A percentile compares a stretch with the other conserved stretches of the same genome.
These are phyloP conservation scores for Cyprinodon diabolis DNA, from an alignment of 2,797 vertebrate genomes.

Conservation along the genomic window DNA sequence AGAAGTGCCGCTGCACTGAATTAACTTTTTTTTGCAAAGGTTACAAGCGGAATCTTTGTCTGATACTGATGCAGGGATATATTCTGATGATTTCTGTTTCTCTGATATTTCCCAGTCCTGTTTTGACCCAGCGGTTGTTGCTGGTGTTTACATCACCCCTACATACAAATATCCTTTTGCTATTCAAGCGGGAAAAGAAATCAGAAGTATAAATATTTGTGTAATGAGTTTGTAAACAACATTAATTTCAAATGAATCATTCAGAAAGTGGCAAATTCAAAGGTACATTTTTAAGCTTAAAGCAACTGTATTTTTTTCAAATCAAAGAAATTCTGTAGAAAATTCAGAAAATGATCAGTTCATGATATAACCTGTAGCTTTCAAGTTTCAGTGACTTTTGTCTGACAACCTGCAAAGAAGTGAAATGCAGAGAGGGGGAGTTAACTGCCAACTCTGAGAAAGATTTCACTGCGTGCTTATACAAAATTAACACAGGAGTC, in stretches of 20 bases:
- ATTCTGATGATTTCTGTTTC: slow-evolving; percentile 78
- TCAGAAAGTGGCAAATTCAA: slow-evolving; percentile 66
- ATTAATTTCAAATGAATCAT: slow-evolving; percentile 78
- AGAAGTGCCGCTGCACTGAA: slow-evolving; percentile 64
- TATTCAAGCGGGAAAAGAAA: slow-evolving; percentile 70
- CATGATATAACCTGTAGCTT: not conserved
- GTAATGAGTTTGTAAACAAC: slow-evolving; percentile 81
- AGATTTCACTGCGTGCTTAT: slow-evolving; percentile 57
- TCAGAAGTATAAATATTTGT: slow-evolving; percentile 72
- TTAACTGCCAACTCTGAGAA: slow-evolving; percentile 34
- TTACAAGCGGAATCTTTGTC: slow-evolving; percentile 61
- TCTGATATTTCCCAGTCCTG: slow-evolving; percentile 63
- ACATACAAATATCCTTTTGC: slow-evolving; percentile 64
- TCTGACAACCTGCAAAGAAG: slow-evolving; percentile 4
- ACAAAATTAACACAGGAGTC: slow-evolving; percentile 65
- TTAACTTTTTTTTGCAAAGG: slow-evolving; percentile 71
- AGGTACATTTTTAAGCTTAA: slow-evolving; percentile 39
- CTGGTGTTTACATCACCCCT: slow-evolving; percentile 81
- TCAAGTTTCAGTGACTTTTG: not conserved
- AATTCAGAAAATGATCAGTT: not conserved
- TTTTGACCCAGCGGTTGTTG: slow-evolving; percentile 75
- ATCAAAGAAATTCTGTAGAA: slow-evolving; percentile 41
- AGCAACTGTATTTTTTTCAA: slow-evolving; percentile 44
- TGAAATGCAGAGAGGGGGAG: slow-evolving; percentile 37
- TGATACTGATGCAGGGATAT: slow-evolving; percentile 53